Percentiles rank a stretch among this genome's conserved stretches.
These are phyloP conservation scores for Phrynocephalus versicolor DNA, from an alignment of 2,113 vertebrate genomes.

Conservation along the genomic window DNA sequence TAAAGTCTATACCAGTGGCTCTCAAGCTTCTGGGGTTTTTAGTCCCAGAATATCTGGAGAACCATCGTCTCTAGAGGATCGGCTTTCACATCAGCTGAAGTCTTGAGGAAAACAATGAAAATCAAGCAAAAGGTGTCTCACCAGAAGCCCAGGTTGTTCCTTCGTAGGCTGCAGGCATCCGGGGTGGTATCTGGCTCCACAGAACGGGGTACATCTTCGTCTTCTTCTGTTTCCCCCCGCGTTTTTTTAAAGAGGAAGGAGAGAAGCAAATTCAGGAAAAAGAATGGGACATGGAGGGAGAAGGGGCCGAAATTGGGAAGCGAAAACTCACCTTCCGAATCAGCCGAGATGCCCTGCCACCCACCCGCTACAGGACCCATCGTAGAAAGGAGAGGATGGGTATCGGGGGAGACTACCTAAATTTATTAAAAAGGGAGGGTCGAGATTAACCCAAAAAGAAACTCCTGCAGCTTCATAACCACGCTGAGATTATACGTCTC, in stretches of 20 bases:
- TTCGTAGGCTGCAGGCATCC: not conserved
- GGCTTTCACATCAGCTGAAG: not conserved
- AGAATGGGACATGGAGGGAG: not conserved
- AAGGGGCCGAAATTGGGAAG: too few species aligned
- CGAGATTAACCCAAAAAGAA: not conserved
- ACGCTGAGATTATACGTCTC: not conserved
- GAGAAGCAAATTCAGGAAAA: not conserved
- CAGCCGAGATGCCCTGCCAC: not conserved
- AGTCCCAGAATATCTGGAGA: too few species aligned
- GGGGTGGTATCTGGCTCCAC: not conserved
- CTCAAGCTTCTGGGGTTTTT: too few species aligned
- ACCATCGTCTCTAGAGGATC: too few species aligned
- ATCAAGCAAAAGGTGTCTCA: not conserved
- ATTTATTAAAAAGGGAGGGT: not conserved
- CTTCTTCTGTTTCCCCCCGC: conserved; percentile 20
- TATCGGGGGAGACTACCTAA: not conserved
- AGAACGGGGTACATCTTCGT: not conserved
- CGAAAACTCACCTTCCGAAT: conserved; percentile 27
- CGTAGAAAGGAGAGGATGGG: not conserved
- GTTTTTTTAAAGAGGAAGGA: not conserved
- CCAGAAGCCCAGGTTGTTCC: conserved; percentile 26
- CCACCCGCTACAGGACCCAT: not conserved
- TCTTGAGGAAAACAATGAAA: not conserved
- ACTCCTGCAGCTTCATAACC: not conserved
- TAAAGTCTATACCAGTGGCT: too few species aligned